A percentile compares a stretch with the other conserved stretches of the same genome.
phyloP scores from a whole-genome alignment of 2,797 vertebrate genomes.

The Anomalospiza imberbis region DNA sequence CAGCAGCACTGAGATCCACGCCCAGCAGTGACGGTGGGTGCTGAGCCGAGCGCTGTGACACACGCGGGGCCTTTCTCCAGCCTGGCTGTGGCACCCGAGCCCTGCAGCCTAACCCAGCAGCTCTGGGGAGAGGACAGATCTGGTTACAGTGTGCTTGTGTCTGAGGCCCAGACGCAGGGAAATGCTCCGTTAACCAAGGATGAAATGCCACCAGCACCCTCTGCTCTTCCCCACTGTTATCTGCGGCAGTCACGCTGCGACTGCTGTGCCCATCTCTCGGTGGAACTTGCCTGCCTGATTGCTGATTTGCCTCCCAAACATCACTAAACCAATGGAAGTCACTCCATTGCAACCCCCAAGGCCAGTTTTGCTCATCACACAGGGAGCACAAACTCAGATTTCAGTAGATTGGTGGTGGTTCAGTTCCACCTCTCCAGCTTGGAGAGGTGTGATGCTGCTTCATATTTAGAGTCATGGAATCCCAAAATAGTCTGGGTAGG shows the following conservation, averaged over 20 bases:
- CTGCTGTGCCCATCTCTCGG: background rate
- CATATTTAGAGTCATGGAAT: background rate
- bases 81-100: background rate
- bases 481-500: too few species aligned
- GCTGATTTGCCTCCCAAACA: background rate
- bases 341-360: background rate
- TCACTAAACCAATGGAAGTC: background rate
- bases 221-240: background rate
- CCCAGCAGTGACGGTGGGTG: background rate
- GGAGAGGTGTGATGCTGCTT: background rate
- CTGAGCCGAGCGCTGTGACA: accelerated
- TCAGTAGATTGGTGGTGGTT: background rate
- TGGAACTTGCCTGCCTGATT: background rate
- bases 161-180: background rate
- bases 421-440: background rate
- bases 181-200: background rate
- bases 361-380: background rate
- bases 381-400: background rate
- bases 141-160: accelerated
- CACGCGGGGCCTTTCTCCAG: accelerated
- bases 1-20: background rate
- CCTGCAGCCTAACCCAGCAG: background rate
- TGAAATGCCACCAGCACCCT: background rate
- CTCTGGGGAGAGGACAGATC: background rate
- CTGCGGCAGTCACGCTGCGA: background rate